Percentiles rank a stretch among this genome's conserved stretches.
These are phyloP conservation scores for Vimba vimba DNA, from an alignment of 2,113 vertebrate genomes.

Conservation along the genomic window DNA sequence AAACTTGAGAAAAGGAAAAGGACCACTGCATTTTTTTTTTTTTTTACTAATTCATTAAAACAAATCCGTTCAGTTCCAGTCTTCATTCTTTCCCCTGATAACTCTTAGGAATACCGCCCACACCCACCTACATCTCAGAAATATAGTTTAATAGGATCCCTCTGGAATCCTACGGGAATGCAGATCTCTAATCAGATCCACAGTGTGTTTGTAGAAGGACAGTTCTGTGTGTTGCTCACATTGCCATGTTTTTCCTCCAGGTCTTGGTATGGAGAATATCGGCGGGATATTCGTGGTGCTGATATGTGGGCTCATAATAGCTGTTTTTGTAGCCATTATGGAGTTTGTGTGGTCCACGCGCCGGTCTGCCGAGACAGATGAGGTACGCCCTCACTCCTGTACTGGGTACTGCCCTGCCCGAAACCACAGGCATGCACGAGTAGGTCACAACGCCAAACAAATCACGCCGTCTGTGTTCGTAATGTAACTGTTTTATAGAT, in stretches of 20 bases:
- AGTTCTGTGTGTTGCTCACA: constrained; percentile 20
- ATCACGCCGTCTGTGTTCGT: constrained; percentile 60
- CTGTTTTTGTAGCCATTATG: constrained; percentile 89
- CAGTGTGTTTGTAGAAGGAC: constrained; percentile 28
- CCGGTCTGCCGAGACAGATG: constrained; percentile 82
- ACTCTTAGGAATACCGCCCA: constrained; percentile 8
- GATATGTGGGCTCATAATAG: constrained; percentile 89
- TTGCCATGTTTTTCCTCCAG: constrained; percentile 56
- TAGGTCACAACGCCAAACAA: constrained; percentile 74
- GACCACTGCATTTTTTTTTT: not conserved
- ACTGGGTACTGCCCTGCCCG: constrained; percentile 67
- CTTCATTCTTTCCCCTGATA: not conserved
- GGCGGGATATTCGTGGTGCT: constrained; percentile 90
- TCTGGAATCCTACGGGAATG: constrained; percentile 11
- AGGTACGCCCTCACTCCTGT: constrained; percentile 80
- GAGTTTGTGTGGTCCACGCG: constrained; percentile 90
- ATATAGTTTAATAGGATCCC: not conserved
- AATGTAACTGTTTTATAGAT: constrained; percentile 39
- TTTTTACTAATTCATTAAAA: not conserved
- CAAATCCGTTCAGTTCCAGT: not conserved
- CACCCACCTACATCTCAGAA: constrained; percentile 17
- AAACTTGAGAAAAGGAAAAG: too few species aligned
- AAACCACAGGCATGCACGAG: constrained; percentile 79
- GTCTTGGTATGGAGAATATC: constrained; percentile 90
- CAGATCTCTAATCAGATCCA: not conserved